Base-by-base conservation (phyloP, 2,797 vertebrate genomes). In the Crocidura indochinensis region DNA sequence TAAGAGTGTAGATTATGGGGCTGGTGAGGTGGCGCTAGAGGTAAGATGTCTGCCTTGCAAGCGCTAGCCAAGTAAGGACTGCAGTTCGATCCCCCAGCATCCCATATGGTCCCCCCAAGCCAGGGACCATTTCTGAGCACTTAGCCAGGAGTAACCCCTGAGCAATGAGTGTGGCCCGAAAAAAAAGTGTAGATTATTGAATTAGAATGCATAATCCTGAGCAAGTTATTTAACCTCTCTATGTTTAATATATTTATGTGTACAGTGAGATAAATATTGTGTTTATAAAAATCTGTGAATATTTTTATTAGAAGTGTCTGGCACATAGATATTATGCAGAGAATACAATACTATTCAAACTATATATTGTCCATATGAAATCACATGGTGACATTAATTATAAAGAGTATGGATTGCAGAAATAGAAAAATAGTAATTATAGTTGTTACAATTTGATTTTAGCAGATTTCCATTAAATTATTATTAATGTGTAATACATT, bases 381-480 rank as follows among this genome's bases (percentile, higher is more conserved):
- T 26, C 31, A n/a, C 46, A 74, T 88, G 19, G 71, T 84, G 15
- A 71, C 44, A 67, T 76, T 17, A 90, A 29, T 38, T 88, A 74
- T 29, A 2, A 2, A 86, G 22, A 68, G 3, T n/a, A 49, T 5
- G 67, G 17, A 78, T 84, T 47, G 86, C 68, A 24, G 47, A 87
- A 72, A n/a, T n/a, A 75, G 46, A 22, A 87, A 92, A 85, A 83
- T 47, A 22, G 87, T 92, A 85, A 83, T 47, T n/a, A 2, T 71
- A 88, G 68, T 8, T 60, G 71, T n/a, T 80, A 12, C 19, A 76
- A 64, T 22, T 53, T 91, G 14, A 47, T 26, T 79, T 73, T 53
- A 10, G n/a, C 49, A 77, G 27, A 2, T 86, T 44, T 88, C 73
- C 44, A n/a, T 51, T 71, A 26, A 47, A 86, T 88, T 88, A 75